Evolutionary conservation across 2,888 invertebrate genomes (phyloP).

Genomic region (Poecilus cupreus): DNA sequence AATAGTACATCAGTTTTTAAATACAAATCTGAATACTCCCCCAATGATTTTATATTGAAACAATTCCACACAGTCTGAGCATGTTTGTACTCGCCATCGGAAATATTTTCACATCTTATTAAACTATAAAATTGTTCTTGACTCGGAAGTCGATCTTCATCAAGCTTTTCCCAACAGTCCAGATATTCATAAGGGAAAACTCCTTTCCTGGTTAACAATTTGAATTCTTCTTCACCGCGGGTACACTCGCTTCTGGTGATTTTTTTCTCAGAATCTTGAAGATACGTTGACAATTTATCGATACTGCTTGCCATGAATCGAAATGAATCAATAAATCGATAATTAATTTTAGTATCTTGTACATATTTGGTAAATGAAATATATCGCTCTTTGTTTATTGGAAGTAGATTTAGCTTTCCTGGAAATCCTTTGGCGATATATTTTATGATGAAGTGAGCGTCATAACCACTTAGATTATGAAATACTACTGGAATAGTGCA

Average conservation of each 20-base stretch:
- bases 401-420: neutral
- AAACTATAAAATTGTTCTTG: slow-evolving; percentile 63
- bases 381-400: slow-evolving; percentile 27
- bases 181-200: slow-evolving; percentile 67
- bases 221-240: slow-evolving; percentile 56
- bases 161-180: slow-evolving; percentile 60
- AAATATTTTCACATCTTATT: slow-evolving; percentile 58
- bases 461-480: slow-evolving; percentile 64
- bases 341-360: slow-evolving; percentile 4
- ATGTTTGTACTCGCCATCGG: slow-evolving; percentile 64
- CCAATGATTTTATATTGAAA: slow-evolving; percentile 64
- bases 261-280: slow-evolving; percentile 59
- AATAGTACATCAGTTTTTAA: slow-evolving; percentile 65
- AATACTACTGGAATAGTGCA: slow-evolving; percentile 64
- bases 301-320: slow-evolving; percentile 63
- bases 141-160: slow-evolving; percentile 59
- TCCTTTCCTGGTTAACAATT: slow-evolving; percentile 64
- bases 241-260: slow-evolving; percentile 51
- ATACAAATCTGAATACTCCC: slow-evolving; percentile 66
- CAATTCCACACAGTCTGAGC: slow-evolving; percentile 64
- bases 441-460: slow-evolving; percentile 62
- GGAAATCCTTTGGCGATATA: neutral
- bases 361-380: slow-evolving; percentile 42
- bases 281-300: slow-evolving; percentile 63
- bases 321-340: slow-evolving; percentile 59